Base-by-base conservation (phyloP, 2,113 vertebrate species). In the Salvelinus fontinalis region DNA sequence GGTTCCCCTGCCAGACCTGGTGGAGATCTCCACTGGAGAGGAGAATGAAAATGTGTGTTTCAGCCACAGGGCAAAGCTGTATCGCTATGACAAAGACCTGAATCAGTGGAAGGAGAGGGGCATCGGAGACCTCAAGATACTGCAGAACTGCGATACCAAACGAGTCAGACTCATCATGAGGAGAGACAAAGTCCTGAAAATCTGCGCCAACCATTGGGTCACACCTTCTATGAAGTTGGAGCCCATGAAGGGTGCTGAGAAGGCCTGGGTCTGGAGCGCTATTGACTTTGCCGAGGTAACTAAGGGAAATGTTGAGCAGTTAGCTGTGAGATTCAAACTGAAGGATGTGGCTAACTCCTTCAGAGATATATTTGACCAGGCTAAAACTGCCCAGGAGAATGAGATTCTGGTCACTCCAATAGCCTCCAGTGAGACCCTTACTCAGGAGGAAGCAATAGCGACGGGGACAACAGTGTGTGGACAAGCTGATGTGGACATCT, bases 91-190 rank as follows among this genome's bases (percentile, higher is more conserved):
- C 84, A 98, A 97, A 92, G 94, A 93, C 67, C 81, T 92, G 22
- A 90, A 90, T 73, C 97, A 99, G 16, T 99, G 98, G 98, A 99
- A 99, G 83, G 98, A 99, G 86, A 95, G 97, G 75, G 98, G 98
- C 18, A 97, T 99, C 11, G 97, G 98, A 0, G 97, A 99, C 79
- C 94, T 99, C 81, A 99, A 98, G 87, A 94, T 99, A 87, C 51
- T 99, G 66, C 97, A 99, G 77, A 95, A 97, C 86, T 95, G 93
- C 0, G 93, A 96, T 54, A 94, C 92, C 76, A 98, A 96, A 79
- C 94, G 93, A 74, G 95, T 95, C n/a, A 95, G 97, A 71, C 91
- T 99, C 60, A 94, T 99, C 49, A 99, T 99, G 98, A 96, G 97
- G 88, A 91, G 98, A 70, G 97, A 99, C 86, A 97, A 99, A 81